A percentile compares a stretch with the other conserved stretches of the same genome.
These are phyloP conservation scores for Anarrhichthys ocellatus DNA, from an alignment of 2,113 vertebrate genomes.

Conservation along the genomic window DNA sequence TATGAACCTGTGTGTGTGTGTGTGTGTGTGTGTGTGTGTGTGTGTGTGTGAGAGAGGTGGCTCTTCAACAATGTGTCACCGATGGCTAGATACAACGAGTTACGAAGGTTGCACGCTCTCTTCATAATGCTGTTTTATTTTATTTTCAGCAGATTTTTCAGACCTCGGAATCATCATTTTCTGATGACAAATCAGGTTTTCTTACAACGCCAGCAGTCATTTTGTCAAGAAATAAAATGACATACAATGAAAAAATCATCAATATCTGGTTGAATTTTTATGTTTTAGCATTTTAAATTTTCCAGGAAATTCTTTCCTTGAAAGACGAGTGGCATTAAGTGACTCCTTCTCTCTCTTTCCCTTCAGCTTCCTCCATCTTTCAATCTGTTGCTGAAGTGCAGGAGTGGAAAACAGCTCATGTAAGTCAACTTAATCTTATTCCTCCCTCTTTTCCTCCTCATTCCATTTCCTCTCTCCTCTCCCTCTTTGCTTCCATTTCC, in stretches of 20 bases:
- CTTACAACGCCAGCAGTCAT: background rate
- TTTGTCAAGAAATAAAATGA: background rate
- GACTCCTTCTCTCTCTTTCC: slow-evolving; percentile 22
- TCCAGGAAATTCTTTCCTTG: background rate
- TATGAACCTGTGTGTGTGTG: background rate
- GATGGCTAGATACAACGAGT: background rate
- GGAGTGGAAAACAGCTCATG: slow-evolving; percentile 49
- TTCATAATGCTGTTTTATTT: background rate
- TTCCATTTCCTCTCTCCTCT: background rate
- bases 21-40: slow-evolving; percentile 7
- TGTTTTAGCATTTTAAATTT: background rate
- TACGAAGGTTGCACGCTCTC: background rate
- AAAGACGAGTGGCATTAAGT: slow-evolving; percentile 26
- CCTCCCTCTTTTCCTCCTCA: background rate
- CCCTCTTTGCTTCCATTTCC: background rate
- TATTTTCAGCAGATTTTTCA: slow-evolving; percentile 5
- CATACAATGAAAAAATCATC: background rate
- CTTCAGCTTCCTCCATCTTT: slow-evolving; percentile 22
- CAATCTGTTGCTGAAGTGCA: slow-evolving; percentile 28
- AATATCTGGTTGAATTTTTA: background rate
- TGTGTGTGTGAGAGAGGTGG: background rate
- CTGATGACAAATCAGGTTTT: background rate
- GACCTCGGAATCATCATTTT: slow-evolving; percentile 6
- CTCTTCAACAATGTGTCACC: background rate
- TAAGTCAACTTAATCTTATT: slow-evolving; percentile 53